Base-by-base conservation (phyloP, 1,140 invertebrate genomes). In the Drosophila equinoxialis region DNA sequence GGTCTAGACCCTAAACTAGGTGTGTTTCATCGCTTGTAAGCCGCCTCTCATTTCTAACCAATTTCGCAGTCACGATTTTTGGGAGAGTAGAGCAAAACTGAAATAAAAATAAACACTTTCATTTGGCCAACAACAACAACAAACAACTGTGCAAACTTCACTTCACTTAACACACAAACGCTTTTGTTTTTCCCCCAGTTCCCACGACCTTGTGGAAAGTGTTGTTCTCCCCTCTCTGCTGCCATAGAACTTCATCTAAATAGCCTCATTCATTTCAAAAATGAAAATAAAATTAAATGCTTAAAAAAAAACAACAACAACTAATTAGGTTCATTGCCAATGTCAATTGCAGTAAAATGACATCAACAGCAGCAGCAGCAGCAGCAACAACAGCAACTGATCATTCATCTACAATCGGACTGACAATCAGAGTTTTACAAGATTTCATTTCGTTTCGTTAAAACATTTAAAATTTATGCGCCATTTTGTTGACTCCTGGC, bases 261-360 rank as follows among this genome's bases (percentile, higher is more conserved):
- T 39, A 59, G 33, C 57, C 57, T 59, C 33, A 37, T 59, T 59
- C 33, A 59, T 23, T 51, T 14, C 20, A 51, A 23, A 23, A 20
- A 48, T 10, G 8, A 20, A 45, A 7, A 17, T 10, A 48, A 17
- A 48, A 17, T 8, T 48, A 20, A 48, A 48, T 13, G 6, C 45
- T 23, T 7, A 51, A 51, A 48, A 48, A 48, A 20, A 48, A n/a
- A n/a, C n/a, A n/a, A 30, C 65, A 73, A 65, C 83, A 87, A 83
- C 83, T 87, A 87, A 87, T 87, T 87, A 77, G 79, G 79, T 83
- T 87, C 84, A 89, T 87, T 87, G 84, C 68, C 83, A 87, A 87
- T 87, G 84, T 71, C 83, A 86, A 87, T 85, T 86, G 83, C 83
- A 85, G 62, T 65, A 20, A 68, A 42, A 85, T 85, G 81, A 85